Conservation (phyloP, 2,797 vertebrate genomes). For the Mus minutoides region DNA sequence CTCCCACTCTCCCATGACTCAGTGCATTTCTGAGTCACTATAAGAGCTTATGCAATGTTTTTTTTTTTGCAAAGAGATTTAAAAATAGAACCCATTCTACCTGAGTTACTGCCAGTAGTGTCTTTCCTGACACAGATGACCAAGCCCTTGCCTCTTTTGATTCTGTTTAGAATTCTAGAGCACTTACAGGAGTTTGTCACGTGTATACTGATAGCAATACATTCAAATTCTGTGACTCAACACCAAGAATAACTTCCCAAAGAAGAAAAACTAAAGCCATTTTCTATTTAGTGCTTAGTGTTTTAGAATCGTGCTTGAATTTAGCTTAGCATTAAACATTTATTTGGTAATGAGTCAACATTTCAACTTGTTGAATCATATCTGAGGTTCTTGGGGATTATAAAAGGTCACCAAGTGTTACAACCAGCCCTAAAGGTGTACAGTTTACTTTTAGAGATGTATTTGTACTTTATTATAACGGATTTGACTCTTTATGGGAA, state of each 20-base stretch:
- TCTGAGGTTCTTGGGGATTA: background rate
- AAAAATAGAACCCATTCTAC: conserved; percentile 49
- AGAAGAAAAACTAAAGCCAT: conserved; percentile 36
- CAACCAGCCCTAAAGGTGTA: background rate
- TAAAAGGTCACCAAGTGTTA: conserved; percentile 15
- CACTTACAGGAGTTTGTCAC: background rate
- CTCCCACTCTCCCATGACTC: background rate
- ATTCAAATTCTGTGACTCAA: conserved; percentile 1
- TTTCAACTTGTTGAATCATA: conserved; percentile 48
- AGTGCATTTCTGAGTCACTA: conserved; percentile 6
- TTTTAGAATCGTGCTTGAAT: conserved; percentile 41
- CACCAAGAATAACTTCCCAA: background rate
- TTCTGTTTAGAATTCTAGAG: conserved; percentile 1
- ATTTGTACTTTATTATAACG: conserved; percentile 4
- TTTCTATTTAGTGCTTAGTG: conserved; percentile 45
- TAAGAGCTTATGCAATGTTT: conserved; percentile 46
- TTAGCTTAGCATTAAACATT: conserved; percentile 21
- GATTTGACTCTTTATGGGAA: conserved; percentile 44
- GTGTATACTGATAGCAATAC: background rate
- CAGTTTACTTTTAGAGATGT: conserved; percentile 51
- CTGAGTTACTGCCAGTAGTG: background rate
- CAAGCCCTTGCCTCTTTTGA: background rate
- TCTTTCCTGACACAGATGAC: conserved; percentile 16
- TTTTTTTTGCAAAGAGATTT: conserved; percentile 57
- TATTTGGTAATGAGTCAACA: conserved; percentile 52